These are phyloP conservation scores for Cryptoprocta ferox DNA, from an alignment of 2,797 vertebrate species.

Conservation along the genomic window DNA sequence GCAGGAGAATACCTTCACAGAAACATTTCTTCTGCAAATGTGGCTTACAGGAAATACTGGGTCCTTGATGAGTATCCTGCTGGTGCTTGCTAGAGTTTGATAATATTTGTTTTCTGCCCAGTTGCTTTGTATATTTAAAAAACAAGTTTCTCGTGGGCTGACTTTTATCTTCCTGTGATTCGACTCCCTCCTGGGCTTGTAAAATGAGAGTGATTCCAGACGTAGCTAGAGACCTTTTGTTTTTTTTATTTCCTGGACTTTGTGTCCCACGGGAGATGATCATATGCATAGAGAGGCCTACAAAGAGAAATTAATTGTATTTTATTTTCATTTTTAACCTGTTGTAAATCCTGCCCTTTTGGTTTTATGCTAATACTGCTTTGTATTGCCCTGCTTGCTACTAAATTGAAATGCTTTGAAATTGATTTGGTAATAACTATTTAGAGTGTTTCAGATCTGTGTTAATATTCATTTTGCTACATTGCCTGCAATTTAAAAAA, in stretches of 20 bases:
- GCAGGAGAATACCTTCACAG: not conserved
- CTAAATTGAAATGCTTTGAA: constrained; percentile 63
- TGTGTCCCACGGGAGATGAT: not conserved
- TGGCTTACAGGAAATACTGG: not conserved
- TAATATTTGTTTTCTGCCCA: constrained; percentile 23
- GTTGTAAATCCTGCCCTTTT: constrained; percentile 46
- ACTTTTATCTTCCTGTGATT: constrained; percentile 30
- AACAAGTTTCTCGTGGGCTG: not conserved
- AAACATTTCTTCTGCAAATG: not conserved
- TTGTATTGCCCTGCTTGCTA: not conserved
- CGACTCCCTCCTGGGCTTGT: not conserved
- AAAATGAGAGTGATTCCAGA: constrained; percentile 46
- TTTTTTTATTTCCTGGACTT: constrained; percentile 32
- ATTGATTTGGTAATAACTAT: constrained; percentile 76
- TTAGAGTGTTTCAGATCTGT: constrained; percentile 71
- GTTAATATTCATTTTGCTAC: constrained; percentile 75
- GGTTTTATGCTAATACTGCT: constrained; percentile 54
- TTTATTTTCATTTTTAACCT: constrained; percentile 60
- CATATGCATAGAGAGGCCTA: not conserved
- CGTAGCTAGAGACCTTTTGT: not conserved
- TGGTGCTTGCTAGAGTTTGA: not conserved
- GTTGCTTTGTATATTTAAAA: not conserved
- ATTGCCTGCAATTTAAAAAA: constrained; percentile 75
- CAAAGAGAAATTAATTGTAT: not conserved
- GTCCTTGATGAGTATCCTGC: not conserved